Percentiles rank a stretch among this genome's conserved stretches.
These are phyloP conservation scores for Taxidea taxus DNA, from an alignment of 2,113 vertebrate genomes.

Conservation along the genomic window DNA sequence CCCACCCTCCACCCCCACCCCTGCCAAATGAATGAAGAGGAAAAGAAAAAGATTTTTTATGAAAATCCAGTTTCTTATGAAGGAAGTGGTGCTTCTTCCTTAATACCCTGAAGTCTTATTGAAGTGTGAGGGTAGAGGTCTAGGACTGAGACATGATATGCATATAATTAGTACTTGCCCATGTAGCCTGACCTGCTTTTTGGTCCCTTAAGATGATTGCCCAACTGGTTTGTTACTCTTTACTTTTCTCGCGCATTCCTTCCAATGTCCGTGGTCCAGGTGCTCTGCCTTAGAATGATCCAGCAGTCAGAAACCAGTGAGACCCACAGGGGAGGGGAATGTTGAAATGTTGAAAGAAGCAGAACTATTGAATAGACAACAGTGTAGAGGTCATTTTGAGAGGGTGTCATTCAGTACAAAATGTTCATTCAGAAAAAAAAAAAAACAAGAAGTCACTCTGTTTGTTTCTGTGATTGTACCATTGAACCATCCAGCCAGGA, in stretches of 20 bases:
- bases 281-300: not conserved
- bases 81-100: not conserved
- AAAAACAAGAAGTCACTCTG: not conserved
- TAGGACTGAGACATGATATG: not conserved
- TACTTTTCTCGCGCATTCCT: not conserved
- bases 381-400: not conserved
- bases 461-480: not conserved
- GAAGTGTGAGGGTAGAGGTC: not conserved
- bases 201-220: not conserved
- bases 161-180: not conserved
- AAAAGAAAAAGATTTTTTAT: not conserved
- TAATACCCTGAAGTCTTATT: not conserved
- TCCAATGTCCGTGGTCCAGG: not conserved
- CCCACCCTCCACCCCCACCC: too few relatives aligned
- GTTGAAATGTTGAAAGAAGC: not conserved
- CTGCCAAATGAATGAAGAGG: not conserved
- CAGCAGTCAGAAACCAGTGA: not conserved
- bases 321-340: not conserved
- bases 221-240: not conserved
- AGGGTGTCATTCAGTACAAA: slow-evolving; percentile 29
- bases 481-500: not conserved
- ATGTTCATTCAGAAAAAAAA: not conserved
- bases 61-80: not conserved
- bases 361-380: not conserved
- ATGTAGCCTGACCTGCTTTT: not conserved